Percentiles rank a stretch among this genome's conserved stretches.
Conservation (phyloP, 2,888 invertebrate genomes). For the Rosalia funebris region DNA sequence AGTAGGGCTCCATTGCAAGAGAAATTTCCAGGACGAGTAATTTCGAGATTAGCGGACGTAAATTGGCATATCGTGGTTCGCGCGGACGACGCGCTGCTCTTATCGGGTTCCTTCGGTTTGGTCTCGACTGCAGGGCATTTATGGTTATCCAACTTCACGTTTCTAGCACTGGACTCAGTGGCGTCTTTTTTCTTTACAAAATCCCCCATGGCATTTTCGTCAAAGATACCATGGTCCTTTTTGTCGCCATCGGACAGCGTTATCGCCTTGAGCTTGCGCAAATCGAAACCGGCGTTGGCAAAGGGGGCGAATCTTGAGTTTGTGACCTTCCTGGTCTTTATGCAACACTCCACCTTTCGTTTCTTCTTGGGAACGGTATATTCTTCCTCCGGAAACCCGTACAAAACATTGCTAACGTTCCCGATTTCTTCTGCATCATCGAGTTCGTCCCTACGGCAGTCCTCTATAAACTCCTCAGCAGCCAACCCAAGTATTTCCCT, state of each 20-base stretch:
- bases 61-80: too few relatives aligned
- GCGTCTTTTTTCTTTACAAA: background rate
- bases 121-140: background rate
- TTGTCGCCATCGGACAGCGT: background rate
- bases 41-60: too few relatives aligned
- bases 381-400: slow-evolving; percentile 38
- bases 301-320: too few relatives aligned
- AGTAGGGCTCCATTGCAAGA: too few relatives aligned
- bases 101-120: background rate
- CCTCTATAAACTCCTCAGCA: slow-evolving; percentile 45
- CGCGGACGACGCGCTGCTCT: background rate
- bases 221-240: background rate
- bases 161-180: too few relatives aligned
- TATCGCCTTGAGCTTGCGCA: slow-evolving; percentile 6
- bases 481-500: slow-evolving; percentile 46
- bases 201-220: slow-evolving; percentile 4
- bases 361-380: slow-evolving; percentile 50
- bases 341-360: slow-evolving; percentile 37
- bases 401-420: background rate
- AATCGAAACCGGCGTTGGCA: background rate
- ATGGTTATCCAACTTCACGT: background rate
- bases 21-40: too few relatives aligned
- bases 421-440: slow-evolving; percentile 5
- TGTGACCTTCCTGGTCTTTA: background rate
- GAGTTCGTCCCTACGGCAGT: slow-evolving; percentile 24